A percentile compares a stretch with the other conserved stretches of the same genome.
Evolutionary conservation across 2,888 invertebrate genomes (phyloP).

Genomic region (Eilema sororculum): DNA sequence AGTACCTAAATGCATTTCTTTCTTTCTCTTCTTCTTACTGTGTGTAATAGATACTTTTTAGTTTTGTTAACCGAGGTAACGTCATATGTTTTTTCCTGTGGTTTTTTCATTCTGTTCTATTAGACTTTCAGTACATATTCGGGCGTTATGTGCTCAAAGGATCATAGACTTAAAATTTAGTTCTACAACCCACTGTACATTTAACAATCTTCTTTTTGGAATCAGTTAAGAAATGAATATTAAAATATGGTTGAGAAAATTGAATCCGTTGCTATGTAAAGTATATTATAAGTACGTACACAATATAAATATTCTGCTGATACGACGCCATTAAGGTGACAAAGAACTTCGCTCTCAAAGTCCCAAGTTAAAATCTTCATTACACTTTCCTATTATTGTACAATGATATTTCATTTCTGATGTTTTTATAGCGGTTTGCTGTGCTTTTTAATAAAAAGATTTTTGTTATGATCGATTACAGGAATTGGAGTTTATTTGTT

Average conservation of each 20-base stretch:
- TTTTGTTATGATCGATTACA: background rate
- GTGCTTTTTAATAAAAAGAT: constrained; percentile 11
- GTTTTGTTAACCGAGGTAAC: too few relatives aligned
- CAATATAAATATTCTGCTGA: constrained; percentile 29
- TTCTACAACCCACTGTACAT: too few relatives aligned
- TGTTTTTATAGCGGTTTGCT: constrained; percentile 20
- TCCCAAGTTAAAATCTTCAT: constrained; percentile 39
- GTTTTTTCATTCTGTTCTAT: too few relatives aligned
- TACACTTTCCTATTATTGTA: constrained; percentile 37
- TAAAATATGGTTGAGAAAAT: constrained; percentile 20
- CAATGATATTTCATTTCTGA: constrained; percentile 28
- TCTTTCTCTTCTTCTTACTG: too few relatives aligned
- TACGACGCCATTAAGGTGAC: constrained; percentile 33
- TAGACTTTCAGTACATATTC: too few relatives aligned
- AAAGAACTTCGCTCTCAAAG: constrained; percentile 24
- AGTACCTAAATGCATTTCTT: too few relatives aligned
- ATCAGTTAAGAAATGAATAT: background rate
- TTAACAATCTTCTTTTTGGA: too few relatives aligned
- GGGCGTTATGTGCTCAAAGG: too few relatives aligned
- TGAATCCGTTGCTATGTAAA: constrained; percentile 6
- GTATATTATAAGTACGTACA: constrained; percentile 21
- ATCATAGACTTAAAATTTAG: too few relatives aligned
- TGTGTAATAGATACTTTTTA: too few relatives aligned
- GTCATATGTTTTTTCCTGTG: too few relatives aligned
- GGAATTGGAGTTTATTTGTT: too few relatives aligned